A percentile compares a stretch with the other conserved stretches of the same genome.
phyloP scores from a whole-genome alignment of 1,140 invertebrate genomes.

The Lanistes nyassanus region DNA sequence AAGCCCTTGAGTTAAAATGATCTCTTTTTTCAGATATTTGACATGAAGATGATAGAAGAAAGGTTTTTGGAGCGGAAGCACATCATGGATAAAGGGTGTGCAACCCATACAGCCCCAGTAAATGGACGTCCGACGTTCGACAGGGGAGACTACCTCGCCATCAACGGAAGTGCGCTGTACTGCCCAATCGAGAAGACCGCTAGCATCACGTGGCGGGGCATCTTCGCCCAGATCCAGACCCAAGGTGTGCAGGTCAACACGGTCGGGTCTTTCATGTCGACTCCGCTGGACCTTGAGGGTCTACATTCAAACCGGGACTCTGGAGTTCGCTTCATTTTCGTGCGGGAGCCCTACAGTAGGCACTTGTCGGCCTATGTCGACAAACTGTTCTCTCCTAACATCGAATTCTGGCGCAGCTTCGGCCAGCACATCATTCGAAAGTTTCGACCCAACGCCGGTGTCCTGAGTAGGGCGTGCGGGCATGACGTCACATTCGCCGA shows the following conservation, averaged over 20 bases:
- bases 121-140: too few relatives aligned
- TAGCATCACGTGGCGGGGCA: constrained; percentile 9
- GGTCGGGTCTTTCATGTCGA: background rate
- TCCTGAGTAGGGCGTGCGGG: constrained; percentile 44
- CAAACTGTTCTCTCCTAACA: constrained; percentile 60
- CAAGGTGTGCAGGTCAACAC: background rate
- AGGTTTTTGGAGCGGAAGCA: too few relatives aligned
- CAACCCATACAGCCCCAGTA: too few relatives aligned
- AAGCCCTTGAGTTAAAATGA: too few relatives aligned
- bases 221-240: background rate
- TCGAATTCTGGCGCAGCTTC: constrained; percentile 53
- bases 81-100: too few relatives aligned
- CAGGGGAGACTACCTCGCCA: too few relatives aligned
- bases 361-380: constrained; percentile 57
- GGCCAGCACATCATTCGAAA: constrained; percentile 46
- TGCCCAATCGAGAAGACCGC: constrained; percentile 20
- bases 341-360: constrained; percentile 54
- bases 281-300: background rate
- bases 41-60: too few relatives aligned
- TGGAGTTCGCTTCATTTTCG: constrained; percentile 44
- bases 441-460: constrained; percentile 36
- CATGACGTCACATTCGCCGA: constrained; percentile 58
- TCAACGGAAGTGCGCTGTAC: constrained; percentile 5
- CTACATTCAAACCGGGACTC: background rate
- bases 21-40: too few relatives aligned